phyloP scores from a whole-genome alignment of 35 echinoderm and acorn worm genomes.

The Patiria miniata region DNA sequence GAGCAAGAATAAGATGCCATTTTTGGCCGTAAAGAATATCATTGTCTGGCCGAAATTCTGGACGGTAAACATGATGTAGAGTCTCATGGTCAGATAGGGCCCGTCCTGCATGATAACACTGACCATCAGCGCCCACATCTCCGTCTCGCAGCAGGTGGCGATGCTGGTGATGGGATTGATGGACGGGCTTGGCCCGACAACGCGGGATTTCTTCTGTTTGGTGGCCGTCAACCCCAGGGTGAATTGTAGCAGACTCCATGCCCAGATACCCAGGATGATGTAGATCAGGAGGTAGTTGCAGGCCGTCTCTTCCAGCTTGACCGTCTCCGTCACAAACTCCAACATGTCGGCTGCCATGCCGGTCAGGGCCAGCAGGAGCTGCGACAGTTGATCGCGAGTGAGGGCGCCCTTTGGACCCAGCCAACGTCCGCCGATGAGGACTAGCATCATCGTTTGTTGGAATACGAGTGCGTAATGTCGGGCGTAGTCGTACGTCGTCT shows the following conservation, averaged over 20 bases:
- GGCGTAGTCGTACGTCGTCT: conserved; percentile 49
- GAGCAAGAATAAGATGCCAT: conserved; percentile 77
- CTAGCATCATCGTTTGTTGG: conserved; percentile 81
- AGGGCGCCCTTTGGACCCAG: conserved; percentile 83
- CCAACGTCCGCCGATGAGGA: conserved; percentile 81
- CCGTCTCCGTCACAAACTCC: conserved; percentile 84
- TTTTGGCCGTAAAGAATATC: conserved; percentile 93
- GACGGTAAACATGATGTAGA: conserved; percentile 78
- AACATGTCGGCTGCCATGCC: conserved; percentile 98
- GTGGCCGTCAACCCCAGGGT: conserved; percentile 85
- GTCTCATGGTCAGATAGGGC: conserved; percentile 69
- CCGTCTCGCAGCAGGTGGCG: conserved; percentile 67
- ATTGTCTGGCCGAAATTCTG: conserved; percentile 60
- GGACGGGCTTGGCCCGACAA: conserved; percentile 37
- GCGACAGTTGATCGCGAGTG: conserved; percentile 80
- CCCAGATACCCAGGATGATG: conserved; percentile 67
- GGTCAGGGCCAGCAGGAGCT: conserved; percentile 70
- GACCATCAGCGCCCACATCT: conserved; percentile 88
- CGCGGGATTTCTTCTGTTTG: conserved; percentile 70
- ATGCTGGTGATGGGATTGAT: conserved; percentile 26
- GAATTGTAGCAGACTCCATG: conserved; percentile 86
- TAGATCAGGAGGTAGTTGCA: conserved; percentile 66
- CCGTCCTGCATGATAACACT: conserved; percentile 93
- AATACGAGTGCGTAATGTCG: conserved; percentile 49
- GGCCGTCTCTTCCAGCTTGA: conserved; percentile 60